These are phyloP conservation scores for Cherax quadricarinatus DNA, from an alignment of 1,140 invertebrate species.

Conservation along the genomic window DNA sequence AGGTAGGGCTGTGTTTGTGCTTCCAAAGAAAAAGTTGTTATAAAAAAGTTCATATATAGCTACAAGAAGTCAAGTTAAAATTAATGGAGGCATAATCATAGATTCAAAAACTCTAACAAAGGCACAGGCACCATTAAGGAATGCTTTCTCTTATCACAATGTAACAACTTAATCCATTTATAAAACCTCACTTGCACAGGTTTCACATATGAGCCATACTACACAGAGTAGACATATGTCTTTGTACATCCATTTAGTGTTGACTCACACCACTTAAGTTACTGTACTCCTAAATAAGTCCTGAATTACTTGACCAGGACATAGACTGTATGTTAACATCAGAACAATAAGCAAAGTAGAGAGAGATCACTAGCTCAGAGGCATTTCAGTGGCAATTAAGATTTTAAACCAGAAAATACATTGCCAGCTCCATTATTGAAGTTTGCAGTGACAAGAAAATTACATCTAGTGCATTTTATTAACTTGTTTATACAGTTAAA, in stretches of 20 bases:
- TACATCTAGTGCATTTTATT: neutral
- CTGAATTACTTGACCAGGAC: neutral
- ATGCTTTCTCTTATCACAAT: conserved; percentile 11
- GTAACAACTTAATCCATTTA: neutral
- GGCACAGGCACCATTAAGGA: conserved; percentile 63
- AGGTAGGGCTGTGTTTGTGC: conserved; percentile 38
- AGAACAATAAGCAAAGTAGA: neutral
- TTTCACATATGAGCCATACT: neutral
- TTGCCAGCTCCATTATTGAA: neutral
- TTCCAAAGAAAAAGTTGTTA: conserved; percentile 4
- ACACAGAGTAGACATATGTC: neutral
- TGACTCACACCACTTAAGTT: neutral
- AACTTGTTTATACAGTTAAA: neutral
- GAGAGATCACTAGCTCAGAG: neutral
- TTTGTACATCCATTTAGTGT: neutral
- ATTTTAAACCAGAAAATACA: neutral
- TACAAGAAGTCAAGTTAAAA: neutral
- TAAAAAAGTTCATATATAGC: neutral
- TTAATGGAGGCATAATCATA: conserved; percentile 41
- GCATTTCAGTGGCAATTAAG: conserved; percentile 6
- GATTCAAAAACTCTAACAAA: conserved; percentile 30
- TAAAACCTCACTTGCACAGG: neutral
- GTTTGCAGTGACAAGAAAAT: neutral
- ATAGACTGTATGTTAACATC: neutral
- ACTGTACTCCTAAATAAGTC: neutral